Evolutionary conservation across 1,140 invertebrate genomes (phyloP).

Genomic region (Atopsyche davidsoni): DNA sequence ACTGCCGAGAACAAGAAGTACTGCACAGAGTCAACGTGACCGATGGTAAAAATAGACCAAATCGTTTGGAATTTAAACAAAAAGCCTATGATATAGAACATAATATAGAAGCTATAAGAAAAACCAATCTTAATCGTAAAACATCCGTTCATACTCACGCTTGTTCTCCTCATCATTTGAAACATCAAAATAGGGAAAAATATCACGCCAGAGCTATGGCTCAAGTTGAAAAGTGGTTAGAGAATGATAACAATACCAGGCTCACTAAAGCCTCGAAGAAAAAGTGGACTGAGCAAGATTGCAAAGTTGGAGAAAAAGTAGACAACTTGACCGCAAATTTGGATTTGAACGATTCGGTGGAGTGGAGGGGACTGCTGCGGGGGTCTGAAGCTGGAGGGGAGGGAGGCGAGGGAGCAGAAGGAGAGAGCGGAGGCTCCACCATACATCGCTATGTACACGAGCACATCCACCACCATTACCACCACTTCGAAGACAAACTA

Average conservation of each 20-base stretch:
- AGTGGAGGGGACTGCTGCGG: conserved; percentile 26
- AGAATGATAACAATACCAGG: conserved; percentile 48
- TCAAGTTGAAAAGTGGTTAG: conserved; percentile 54
- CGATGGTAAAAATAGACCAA: conserved; percentile 24
- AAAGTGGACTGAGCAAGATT: conserved; percentile 24
- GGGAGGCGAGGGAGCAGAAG: conserved; percentile 32
- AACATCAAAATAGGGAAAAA: conserved; percentile 60
- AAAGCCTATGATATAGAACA: conserved; percentile 27
- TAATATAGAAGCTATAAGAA: conserved; percentile 23
- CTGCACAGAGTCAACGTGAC: conserved; percentile 25
- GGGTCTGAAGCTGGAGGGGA: conserved; percentile 31
- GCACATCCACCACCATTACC: conserved; percentile 79
- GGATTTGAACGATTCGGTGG: conserved; percentile 26
- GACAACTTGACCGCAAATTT: conserved; percentile 33
- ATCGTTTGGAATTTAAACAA: conserved; percentile 23
- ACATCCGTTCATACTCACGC: conserved; percentile 16
- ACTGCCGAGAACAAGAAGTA: conserved; percentile 24
- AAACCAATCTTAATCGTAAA: conserved; percentile 25
- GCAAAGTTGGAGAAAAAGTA: conserved; percentile 21
- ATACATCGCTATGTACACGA: conserved; percentile 64
- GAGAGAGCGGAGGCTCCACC: conserved; percentile 34
- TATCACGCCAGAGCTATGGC: conserved; percentile 67
- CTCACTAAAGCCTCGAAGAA: conserved; percentile 25
- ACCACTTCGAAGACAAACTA: conserved; percentile 56
- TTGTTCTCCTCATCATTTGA: conserved; percentile 51